Percentiles rank a stretch among this genome's conserved stretches.
phyloP scores from a whole-genome alignment of 2,888 invertebrate genomes.

The Subacronicta megacephala region DNA sequence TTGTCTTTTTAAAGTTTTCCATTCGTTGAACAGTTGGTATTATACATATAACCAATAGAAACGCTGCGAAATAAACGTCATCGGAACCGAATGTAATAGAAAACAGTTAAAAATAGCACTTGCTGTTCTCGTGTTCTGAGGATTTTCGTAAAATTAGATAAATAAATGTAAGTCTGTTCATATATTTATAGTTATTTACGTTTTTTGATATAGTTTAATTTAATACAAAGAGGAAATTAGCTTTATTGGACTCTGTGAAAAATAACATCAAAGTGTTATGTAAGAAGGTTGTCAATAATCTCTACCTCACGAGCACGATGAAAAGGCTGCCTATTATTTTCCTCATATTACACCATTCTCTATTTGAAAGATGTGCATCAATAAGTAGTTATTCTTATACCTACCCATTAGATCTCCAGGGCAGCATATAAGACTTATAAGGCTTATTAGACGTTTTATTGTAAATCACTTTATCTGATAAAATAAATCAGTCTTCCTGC shows the following conservation, averaged over 20 bases:
- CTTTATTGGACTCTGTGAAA: neutral
- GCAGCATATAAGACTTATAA: too few relatives aligned
- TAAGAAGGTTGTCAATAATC: conserved; percentile 57
- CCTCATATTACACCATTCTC: too few relatives aligned
- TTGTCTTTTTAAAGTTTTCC: conserved; percentile 3
- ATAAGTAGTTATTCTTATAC: too few relatives aligned
- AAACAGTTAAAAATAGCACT: conserved; percentile 55
- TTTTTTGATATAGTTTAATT: neutral
- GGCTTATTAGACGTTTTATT: too few relatives aligned
- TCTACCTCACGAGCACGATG: conserved; percentile 25
- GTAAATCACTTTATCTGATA: too few relatives aligned
- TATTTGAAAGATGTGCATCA: too few relatives aligned
- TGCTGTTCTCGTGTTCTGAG: conserved; percentile 52
- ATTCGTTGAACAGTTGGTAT: conserved; percentile 26
- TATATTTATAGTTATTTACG: neutral
- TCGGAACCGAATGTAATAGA: conserved; percentile 3
- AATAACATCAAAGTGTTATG: conserved; percentile 53
- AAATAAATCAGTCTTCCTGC: too few relatives aligned
- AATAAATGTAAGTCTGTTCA: conserved; percentile 58
- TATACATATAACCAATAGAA: conserved; percentile 26
- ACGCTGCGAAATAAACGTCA: neutral
- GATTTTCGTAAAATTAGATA: conserved; percentile 38
- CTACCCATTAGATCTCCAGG: too few relatives aligned
- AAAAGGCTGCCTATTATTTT: too few relatives aligned
- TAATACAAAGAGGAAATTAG: neutral